Evolutionary conservation across 2,888 invertebrate genomes (phyloP).

Genomic region (Alloplasta piceator): DNA sequence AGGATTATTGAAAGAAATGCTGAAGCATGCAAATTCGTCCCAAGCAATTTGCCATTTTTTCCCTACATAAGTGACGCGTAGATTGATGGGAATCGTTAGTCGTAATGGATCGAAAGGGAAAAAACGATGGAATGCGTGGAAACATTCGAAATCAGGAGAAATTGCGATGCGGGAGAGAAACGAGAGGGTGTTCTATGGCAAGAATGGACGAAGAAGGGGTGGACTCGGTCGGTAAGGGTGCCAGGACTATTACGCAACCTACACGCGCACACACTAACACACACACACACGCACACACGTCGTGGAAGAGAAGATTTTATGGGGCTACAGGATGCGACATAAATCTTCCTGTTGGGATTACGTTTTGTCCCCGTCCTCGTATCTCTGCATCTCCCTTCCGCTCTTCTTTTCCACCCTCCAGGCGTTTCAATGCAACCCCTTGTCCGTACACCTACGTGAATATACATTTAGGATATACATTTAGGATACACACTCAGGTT

Average conservation of each 20-base stretch:
- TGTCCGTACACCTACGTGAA: constrained; percentile 8
- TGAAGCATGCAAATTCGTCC: too few relatives aligned
- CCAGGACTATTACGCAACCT: constrained; percentile 51
- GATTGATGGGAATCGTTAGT: constrained; percentile 9
- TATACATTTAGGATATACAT: constrained; percentile 1
- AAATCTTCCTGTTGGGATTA: constrained; percentile 63
- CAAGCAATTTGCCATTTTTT: too few relatives aligned
- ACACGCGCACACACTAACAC: too few relatives aligned
- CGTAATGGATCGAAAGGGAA: not conserved
- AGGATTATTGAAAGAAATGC: too few relatives aligned
- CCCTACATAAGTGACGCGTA: too few relatives aligned
- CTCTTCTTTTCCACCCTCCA: not conserved
- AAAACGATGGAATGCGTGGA: constrained; percentile 8
- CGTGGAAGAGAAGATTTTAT: constrained; percentile 59
- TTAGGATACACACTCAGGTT: not conserved
- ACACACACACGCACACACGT: not conserved
- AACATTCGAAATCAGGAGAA: not conserved
- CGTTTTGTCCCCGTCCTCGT: constrained; percentile 42
- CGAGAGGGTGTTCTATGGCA: constrained; percentile 34
- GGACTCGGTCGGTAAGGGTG: constrained; percentile 22
- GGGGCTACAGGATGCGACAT: constrained; percentile 59
- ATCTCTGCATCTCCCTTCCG: not conserved
- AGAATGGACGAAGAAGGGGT: constrained; percentile 40
- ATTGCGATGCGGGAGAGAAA: constrained; percentile 15
- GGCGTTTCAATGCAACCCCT: not conserved